Evolutionary conservation across 64 coral and sea anemone genomes (phyloP), one percentile per base, ranked within the genome.

Genomic region (Dendronephthya gigantea): DNA sequence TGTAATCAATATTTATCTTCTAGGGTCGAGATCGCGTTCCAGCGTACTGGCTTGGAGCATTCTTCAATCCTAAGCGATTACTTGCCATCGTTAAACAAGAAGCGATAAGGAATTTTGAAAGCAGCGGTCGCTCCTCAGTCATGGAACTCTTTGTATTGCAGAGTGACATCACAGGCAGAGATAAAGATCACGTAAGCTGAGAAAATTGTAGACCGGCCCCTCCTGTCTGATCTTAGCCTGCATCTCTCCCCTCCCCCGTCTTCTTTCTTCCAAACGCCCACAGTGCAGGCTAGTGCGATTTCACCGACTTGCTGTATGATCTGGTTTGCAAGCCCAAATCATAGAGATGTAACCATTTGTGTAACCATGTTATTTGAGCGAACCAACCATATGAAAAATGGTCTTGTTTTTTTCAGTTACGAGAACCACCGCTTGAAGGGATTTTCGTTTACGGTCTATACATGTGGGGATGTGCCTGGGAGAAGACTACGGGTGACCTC

Each of bases 381-480:
- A 27, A 22, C 19, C 55, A 16, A 19, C 14, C 15, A 22, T 19
- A 17, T 62, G 55, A 58, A 62, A 62, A 62, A 62, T n/a, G 17
- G 55, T 88, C 38, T 59, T 45, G 23, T 37, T 81, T 27, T 36
- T 55, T 88, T 90, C 34, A 98, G 95, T 75, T 98, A 9, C 83
- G 95, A 35, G 95, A 98, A 72, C 95, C 95, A 56, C 95, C 95
- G 19, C 82, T 93, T 12, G 95, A 98, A 41, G 95, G 95, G 4
- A 90, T 98, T 65, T 98, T 98, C 39, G 87, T 98, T 4, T 98
- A 98, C 43, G 95, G 95, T 38, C 89, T 98, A 40, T 93, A 93
- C 52, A 90, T 98, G 35, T 98, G 95, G 95, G 95, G 92, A 1
- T 98, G 95, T 88, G 95, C 95, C 0, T 98, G 95, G 95, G 95